Conservation (phyloP, 2,888 invertebrate species). For the Zaprionus bogoriensis region DNA sequence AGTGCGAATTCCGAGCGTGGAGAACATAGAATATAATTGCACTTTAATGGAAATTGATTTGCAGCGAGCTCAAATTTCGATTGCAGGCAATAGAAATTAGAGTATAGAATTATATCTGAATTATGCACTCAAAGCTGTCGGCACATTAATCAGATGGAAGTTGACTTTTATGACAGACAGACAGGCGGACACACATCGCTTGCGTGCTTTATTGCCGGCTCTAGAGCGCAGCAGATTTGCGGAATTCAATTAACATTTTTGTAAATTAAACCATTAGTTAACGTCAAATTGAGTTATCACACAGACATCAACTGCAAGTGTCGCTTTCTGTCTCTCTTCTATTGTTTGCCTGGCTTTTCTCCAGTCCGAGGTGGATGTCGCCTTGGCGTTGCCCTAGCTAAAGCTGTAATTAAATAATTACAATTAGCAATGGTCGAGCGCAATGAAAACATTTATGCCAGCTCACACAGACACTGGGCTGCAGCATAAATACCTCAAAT, state of each 20-base stretch:
- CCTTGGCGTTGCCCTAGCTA: neutral
- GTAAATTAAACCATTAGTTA: slow-evolving; percentile 30
- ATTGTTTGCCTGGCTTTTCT: slow-evolving; percentile 14
- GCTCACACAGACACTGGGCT: too few species aligned
- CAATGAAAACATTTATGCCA: slow-evolving; percentile 29
- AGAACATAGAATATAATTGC: neutral
- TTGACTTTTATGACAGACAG: neutral
- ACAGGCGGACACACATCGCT: too few species aligned
- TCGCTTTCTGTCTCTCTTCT: neutral
- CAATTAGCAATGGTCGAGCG: slow-evolving; percentile 30
- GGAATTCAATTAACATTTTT: slow-evolving; percentile 25
- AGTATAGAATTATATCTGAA: neutral
- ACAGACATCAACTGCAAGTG: slow-evolving; percentile 12
- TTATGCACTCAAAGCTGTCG: neutral
- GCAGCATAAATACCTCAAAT: slow-evolving; percentile 65
- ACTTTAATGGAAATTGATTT: neutral
- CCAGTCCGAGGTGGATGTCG: neutral
- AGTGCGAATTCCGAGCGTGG: neutral
- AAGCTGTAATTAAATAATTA: slow-evolving; percentile 66
- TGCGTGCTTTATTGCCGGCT: neutral
- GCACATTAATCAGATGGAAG: neutral
- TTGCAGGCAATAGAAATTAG: neutral
- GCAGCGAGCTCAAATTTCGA: neutral
- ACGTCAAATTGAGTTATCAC: slow-evolving; percentile 18
- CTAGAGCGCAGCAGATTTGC: neutral